phyloP scores from a whole-genome alignment of 2,888 invertebrate species.

The Siphonodentalium dalli region DNA sequence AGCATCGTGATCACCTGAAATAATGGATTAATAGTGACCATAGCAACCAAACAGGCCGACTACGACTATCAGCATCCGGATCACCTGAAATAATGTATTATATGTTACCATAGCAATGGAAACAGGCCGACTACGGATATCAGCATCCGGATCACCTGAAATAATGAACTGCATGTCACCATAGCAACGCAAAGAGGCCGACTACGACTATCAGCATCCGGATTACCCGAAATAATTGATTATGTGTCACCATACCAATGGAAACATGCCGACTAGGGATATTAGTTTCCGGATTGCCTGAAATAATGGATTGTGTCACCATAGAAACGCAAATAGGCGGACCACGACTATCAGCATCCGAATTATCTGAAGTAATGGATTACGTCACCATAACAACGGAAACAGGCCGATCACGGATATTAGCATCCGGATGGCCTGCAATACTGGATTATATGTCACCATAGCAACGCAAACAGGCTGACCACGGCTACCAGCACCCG shows the following conservation, averaged over 20 bases:
- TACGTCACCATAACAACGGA: conserved; percentile 72
- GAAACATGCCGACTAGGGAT: conserved; percentile 71
- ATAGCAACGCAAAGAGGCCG: conserved; percentile 71
- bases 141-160: conserved; percentile 73
- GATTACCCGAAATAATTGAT: conserved; percentile 70
- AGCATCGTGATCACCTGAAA: conserved; percentile 73
- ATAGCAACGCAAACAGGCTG: conserved; percentile 71
- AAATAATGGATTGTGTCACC: no score
- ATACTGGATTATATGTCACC: no score
- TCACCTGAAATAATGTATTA: conserved; percentile 69
- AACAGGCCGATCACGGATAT: conserved; percentile 71
- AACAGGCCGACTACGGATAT: conserved; percentile 71
- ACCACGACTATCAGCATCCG: conserved; percentile 73
- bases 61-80: conserved; percentile 72
- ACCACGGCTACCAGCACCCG: conserved; percentile 73
- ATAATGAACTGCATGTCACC: no score
- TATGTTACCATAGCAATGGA: conserved; percentile 72
- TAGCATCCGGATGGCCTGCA: conserved; percentile 73
- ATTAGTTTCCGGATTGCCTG: conserved; percentile 74
- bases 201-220: conserved; percentile 73
- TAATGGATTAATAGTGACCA: conserved; percentile 74
- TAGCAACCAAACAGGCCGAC: conserved; percentile 71
- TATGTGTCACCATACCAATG: conserved; percentile 73
- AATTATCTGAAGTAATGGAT: conserved; percentile 70
- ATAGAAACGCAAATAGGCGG: conserved; percentile 71